Percentiles rank a stretch among this genome's conserved stretches.
These are phyloP conservation scores for Anarhynchus alexandrinus DNA, from an alignment of 2,113 vertebrate species.

Conservation along the genomic window DNA sequence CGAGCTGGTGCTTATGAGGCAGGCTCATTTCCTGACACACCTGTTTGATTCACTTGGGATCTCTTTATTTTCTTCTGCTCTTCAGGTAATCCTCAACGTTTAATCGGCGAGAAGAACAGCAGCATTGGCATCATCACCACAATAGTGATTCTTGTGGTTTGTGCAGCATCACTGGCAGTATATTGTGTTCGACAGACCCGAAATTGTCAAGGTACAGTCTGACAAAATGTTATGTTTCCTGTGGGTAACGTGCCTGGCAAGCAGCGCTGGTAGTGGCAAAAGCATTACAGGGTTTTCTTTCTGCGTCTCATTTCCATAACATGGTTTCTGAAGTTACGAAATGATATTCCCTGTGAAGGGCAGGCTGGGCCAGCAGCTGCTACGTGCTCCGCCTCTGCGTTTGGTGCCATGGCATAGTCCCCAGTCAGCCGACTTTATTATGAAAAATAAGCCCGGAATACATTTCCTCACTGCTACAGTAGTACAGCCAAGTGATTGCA, in stretches of 20 bases:
- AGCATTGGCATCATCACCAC: fast-evolving
- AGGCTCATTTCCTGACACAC: neutral
- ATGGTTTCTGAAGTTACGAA: neutral
- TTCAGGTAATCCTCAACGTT: neutral
- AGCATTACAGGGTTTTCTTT: neutral
- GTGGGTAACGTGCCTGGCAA: neutral
- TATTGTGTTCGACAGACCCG: fast-evolving
- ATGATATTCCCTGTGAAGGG: neutral
- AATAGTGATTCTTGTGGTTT: fast-evolving
- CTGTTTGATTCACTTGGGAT: neutral
- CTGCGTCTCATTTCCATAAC: neutral
- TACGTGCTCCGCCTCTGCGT: neutral
- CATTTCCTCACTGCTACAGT: neutral
- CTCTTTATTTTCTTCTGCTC: neutral
- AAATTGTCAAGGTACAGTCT: neutral
- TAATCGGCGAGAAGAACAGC: fast-evolving
- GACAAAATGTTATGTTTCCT: neutral
- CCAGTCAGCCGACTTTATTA: neutral
- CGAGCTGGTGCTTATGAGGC: neutral
- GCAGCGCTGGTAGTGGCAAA: neutral
- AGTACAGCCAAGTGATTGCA: neutral
- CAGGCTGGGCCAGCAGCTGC: neutral
- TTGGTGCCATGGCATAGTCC: neutral
- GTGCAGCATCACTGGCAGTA: fast-evolving
- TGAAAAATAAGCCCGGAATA: neutral